Evolutionary conservation across 2,797 vertebrate species (phyloP).

Genomic region (Gorsachius magnificus): DNA sequence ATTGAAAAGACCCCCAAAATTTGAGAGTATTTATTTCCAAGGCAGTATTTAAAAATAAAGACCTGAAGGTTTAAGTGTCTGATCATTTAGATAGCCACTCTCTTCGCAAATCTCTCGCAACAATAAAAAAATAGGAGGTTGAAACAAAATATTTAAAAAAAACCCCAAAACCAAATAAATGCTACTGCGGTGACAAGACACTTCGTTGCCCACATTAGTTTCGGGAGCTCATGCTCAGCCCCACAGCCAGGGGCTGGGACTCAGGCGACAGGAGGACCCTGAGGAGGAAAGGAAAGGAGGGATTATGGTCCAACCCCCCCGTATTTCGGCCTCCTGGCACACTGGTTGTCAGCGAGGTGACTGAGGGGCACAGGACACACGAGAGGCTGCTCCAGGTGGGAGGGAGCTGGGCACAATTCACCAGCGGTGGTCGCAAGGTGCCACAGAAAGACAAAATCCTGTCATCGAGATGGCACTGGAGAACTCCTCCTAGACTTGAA

Average conservation of each 20-base stretch:
- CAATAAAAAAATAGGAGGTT: neutral
- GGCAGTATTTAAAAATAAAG: neutral
- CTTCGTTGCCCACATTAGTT: neutral
- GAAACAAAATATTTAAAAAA: neutral
- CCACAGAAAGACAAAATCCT: neutral
- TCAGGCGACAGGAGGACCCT: neutral
- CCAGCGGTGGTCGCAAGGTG: neutral
- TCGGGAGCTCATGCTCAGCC: neutral
- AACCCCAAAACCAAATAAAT: neutral
- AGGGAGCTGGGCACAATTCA: neutral
- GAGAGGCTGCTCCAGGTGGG: neutral
- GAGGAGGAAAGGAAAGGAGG: neutral
- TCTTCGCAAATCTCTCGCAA: neutral
- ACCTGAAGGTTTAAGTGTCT: neutral
- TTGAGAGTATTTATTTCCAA: neutral
- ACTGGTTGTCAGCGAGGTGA: neutral
- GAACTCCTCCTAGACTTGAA: neutral
- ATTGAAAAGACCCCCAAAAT: neutral
- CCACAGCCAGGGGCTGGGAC: neutral
- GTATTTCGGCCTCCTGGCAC: neutral
- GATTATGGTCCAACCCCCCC: neutral
- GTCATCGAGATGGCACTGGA: neutral
- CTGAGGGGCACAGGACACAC: neutral
- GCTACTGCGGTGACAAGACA: neutral
- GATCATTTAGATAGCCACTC: neutral